These are phyloP conservation scores for Ataeniobius toweri DNA, from an alignment of 2,797 vertebrate genomes.

Conservation along the genomic window DNA sequence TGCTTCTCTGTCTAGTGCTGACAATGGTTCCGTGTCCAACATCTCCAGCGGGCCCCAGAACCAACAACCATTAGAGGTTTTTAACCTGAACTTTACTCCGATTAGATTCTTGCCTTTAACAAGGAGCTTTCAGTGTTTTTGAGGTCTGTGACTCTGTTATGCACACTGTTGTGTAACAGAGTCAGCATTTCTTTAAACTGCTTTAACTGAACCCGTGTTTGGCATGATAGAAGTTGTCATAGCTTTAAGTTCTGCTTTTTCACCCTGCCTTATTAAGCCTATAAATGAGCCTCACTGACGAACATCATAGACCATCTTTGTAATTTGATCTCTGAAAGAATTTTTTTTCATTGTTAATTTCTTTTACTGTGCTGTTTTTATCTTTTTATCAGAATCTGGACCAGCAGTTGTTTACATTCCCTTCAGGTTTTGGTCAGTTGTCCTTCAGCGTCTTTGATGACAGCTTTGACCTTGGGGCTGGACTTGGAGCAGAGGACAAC, in stretches of 20 bases:
- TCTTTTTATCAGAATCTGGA: slow-evolving; percentile 83
- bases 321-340: neutral
- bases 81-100: slow-evolving; percentile 35
- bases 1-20: slow-evolving; percentile 66
- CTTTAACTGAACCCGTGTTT: slow-evolving; percentile 8
- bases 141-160: neutral
- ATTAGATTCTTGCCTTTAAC: slow-evolving; percentile 9
- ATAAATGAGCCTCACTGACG: neutral
- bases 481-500: slow-evolving; percentile 83
- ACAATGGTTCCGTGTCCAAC: slow-evolving; percentile 75
- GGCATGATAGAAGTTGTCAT: slow-evolving; percentile 10
- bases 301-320: neutral
- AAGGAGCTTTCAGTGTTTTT: slow-evolving; percentile 9
- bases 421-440: slow-evolving; percentile 93
- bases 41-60: slow-evolving; percentile 75
- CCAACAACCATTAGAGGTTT: slow-evolving; percentile 78
- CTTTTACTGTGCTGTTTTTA: neutral
- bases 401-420: slow-evolving; percentile 92
- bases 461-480: slow-evolving; percentile 88
- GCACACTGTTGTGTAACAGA: slow-evolving; percentile 21
- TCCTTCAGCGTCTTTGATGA: slow-evolving; percentile 95
- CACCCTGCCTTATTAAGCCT: neutral
- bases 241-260: slow-evolving; percentile 37
- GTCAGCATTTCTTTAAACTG: slow-evolving; percentile 20
- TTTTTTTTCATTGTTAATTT: neutral